Base-by-base conservation (phyloP, 2,888 invertebrate species). In the Phaonia tiefii region DNA sequence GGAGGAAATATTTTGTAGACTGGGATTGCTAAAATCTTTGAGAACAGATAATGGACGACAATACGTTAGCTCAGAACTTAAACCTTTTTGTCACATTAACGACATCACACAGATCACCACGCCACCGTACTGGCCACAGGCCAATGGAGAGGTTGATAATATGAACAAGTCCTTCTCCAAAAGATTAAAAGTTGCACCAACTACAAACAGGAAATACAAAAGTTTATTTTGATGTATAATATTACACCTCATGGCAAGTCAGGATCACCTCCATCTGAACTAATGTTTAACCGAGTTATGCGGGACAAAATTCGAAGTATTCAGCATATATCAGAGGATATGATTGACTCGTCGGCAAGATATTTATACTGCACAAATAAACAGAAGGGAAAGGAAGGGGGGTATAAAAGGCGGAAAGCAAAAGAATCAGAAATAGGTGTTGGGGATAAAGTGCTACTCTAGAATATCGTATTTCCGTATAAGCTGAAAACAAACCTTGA, bases 401-500 rank as follows among this genome's bases (percentile, higher is more conserved):
- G 31, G 56, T 67, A 75, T 44, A 26, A 39, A 49, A 65, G 22
- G 31, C 56, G 75, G 67, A 37, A 44, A 25, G 58, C 73, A 31
- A 74, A 74, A 8, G 46, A 63, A 46, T 51, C 73, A 17, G 39
- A 72, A 15, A 75, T 75, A 60, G 58, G n/a, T 49, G 67, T 75
- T n/a, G 80, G 75, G n/a, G 80, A 80, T 72, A 72, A 66, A 25
- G 80, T 80, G 17, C 42, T 75, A 49, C 22, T 80, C 17, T 65
- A 71, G 31, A 75, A 79, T 37, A 66, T 70, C 2, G 49, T 79
- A 37, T 75, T 78, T 20, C 66, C 80, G 1, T 58, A 81, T 37
- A 78, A 81, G 31, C 67, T 80, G n/a, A 76, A 76, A 46, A 67
- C 77, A 37, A 74, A 63, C 44, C 78, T 81, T 56, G 77, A 75